Percentiles rank a stretch among this genome's conserved stretches.
Conservation (phyloP, 1,140 invertebrate species). For the Sogatella furcifera region DNA sequence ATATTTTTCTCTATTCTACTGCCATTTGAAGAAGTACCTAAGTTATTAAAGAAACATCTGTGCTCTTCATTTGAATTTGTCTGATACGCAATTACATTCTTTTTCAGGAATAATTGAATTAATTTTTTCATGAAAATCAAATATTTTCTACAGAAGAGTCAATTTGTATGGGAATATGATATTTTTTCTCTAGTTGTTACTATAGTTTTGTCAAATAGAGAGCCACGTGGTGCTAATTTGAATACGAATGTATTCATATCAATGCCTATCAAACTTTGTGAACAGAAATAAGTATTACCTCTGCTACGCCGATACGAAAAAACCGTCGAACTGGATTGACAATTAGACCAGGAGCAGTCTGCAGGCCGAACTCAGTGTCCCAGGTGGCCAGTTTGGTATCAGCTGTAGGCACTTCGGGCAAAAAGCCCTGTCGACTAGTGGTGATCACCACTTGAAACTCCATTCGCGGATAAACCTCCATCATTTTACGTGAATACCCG, state of each 20-base stretch:
- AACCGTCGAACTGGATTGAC: neutral
- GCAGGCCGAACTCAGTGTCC: neutral
- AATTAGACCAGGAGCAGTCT: neutral
- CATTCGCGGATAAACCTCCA: neutral
- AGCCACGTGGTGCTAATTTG: neutral
- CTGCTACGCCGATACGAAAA: neutral
- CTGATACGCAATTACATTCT: neutral
- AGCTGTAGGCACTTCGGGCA: neutral
- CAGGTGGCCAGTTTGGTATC: slow-evolving; percentile 2
- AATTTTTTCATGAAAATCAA: no score
- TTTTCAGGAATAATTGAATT: no score
- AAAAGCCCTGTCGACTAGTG: neutral
- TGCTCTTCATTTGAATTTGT: neutral
- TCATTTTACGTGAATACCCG: no score
- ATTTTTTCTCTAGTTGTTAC: no score
- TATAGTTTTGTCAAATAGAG: no score
- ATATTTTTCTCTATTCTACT: no score
- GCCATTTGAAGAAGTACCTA: no score
- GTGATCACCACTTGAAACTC: neutral
- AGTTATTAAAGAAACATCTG: neutral
- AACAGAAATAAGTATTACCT: neutral
- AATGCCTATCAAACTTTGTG: no score
- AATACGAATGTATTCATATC: neutral
- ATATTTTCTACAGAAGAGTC: no score
- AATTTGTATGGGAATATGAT: no score